These are phyloP conservation scores for Helogale parvula DNA, from an alignment of 2,113 vertebrate genomes.

Conservation along the genomic window DNA sequence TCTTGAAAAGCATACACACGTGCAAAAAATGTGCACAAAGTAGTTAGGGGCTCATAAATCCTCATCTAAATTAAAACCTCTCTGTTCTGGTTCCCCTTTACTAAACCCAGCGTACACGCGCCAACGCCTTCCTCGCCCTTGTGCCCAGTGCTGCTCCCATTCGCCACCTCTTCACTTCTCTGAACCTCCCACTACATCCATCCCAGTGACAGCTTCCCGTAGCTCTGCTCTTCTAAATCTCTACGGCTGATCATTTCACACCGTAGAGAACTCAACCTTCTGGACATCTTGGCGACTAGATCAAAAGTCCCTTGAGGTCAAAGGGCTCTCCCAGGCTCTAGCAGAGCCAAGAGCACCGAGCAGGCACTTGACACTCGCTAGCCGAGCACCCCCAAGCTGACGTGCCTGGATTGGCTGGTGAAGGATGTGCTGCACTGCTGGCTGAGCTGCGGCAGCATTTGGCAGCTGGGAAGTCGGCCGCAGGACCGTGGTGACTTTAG, in stretches of 20 bases:
- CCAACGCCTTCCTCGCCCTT: background rate
- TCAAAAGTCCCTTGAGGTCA: background rate
- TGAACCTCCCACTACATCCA: background rate
- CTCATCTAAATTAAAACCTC: background rate
- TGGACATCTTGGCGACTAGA: background rate
- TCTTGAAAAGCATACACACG: background rate
- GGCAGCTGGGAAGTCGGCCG: conserved; percentile 93
- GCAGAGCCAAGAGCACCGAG: background rate
- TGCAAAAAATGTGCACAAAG: background rate
- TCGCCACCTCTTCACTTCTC: background rate
- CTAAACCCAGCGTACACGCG: background rate
- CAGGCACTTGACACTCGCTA: background rate
- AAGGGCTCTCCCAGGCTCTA: background rate
- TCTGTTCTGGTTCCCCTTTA: background rate
- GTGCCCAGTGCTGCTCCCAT: background rate
- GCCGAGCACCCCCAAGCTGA: background rate
- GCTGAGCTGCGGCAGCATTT: conserved; percentile 91
- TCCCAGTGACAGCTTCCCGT: background rate
- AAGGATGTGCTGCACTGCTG: conserved; percentile 96
- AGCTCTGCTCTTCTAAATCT: background rate
- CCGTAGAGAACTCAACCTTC: background rate
- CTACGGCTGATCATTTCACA: background rate
- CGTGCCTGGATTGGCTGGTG: conserved; percentile 96
- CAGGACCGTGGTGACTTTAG: conserved; percentile 95
- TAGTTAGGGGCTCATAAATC: background rate